A percentile compares a stretch with the other conserved stretches of the same genome.
phyloP scores from a whole-genome alignment of 2,888 invertebrate genomes.

The Diadromus collaris region DNA sequence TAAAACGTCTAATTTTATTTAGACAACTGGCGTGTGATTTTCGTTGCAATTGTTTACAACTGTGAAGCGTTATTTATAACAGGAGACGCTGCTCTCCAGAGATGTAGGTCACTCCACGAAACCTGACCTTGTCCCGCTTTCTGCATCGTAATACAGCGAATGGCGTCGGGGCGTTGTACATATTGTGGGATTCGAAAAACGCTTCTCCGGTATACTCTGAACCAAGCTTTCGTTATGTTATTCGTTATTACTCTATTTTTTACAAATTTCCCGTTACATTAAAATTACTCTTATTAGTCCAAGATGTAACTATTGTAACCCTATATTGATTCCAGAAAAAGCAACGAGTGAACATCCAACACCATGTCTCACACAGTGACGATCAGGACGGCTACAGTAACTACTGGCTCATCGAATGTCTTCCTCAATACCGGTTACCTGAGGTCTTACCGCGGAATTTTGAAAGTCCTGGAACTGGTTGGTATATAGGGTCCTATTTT shows the following conservation, averaged over 20 bases:
- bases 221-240: not conserved
- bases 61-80: not conserved
- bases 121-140: slow-evolving; percentile 72
- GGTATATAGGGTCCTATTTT: slow-evolving; percentile 13
- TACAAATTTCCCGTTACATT: not conserved
- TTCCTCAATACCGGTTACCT: slow-evolving; percentile 92
- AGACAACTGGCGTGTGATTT: not conserved
- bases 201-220: not conserved
- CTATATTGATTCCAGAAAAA: slow-evolving; percentile 37
- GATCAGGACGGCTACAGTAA: slow-evolving; percentile 87
- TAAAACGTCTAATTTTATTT: not conserved
- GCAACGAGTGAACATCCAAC: not conserved
- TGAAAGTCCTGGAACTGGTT: slow-evolving; percentile 92
- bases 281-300: not conserved
- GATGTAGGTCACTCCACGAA: slow-evolving; percentile 69
- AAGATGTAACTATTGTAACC: not conserved
- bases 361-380: slow-evolving; percentile 95
- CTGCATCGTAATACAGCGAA: slow-evolving; percentile 29
- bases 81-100: slow-evolving; percentile 28
- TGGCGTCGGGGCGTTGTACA: slow-evolving; percentile 1
- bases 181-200: not conserved
- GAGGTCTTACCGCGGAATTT: slow-evolving; percentile 88
- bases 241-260: not conserved
- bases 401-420: slow-evolving; percentile 89
- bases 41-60: not conserved